Conservation (phyloP, 2,888 invertebrate genomes). For the Tillus elongatus region DNA sequence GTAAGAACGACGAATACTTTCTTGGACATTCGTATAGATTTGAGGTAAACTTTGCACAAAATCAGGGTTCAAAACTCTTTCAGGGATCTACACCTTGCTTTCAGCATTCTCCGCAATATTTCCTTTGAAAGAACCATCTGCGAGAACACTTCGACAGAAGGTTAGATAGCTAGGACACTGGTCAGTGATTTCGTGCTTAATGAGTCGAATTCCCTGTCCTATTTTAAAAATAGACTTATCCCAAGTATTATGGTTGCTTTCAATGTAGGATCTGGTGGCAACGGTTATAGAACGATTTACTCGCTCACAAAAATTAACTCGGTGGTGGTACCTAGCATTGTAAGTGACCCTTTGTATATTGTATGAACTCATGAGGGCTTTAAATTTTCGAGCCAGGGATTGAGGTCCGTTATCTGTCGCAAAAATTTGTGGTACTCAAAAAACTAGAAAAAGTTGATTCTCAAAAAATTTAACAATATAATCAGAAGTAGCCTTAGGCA, state of each 20-base stretch:
- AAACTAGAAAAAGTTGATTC: background rate
- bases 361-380: background rate
- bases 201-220: background rate
- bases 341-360: background rate
- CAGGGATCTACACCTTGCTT: background rate
- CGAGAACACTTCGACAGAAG: background rate
- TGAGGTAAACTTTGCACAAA: background rate
- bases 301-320: background rate
- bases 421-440: background rate
- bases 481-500: background rate
- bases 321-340: background rate
- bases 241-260: background rate
- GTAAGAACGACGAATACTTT: constrained; percentile 1
- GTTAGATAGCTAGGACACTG: background rate
- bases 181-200: background rate
- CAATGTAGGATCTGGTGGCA: background rate
- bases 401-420: constrained; percentile 1
- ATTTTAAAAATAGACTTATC: background rate
- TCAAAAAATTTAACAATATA: background rate
- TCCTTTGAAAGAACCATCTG: background rate
- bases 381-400: background rate
- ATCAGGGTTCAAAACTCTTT: background rate
- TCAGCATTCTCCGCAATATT: background rate
- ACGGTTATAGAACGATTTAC: background rate
- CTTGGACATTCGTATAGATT: background rate